Evolutionary conservation across 2,888 invertebrate species (phyloP).

Genomic region (Lepidonotus clava): DNA sequence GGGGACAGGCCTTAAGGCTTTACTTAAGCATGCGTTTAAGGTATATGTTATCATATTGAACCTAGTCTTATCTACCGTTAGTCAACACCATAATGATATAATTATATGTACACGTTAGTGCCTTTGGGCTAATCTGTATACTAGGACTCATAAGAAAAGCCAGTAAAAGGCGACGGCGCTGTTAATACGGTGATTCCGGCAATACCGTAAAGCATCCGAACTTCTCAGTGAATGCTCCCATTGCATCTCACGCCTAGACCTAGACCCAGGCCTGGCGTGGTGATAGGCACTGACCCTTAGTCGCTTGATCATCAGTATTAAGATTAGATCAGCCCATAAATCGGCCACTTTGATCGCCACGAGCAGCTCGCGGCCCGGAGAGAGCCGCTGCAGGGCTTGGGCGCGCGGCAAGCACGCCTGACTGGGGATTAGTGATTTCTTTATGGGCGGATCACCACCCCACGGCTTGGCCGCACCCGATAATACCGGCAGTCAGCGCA

Average conservation of each 20-base stretch:
- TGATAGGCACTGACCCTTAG: slow-evolving; percentile 18
- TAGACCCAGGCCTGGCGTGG: neutral
- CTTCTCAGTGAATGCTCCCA: neutral
- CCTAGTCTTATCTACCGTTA: too few relatives aligned
- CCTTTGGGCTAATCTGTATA: neutral
- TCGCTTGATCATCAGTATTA: slow-evolving; percentile 13
- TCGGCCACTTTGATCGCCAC: slow-evolving; percentile 4
- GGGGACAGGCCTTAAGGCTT: too few relatives aligned
- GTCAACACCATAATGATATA: too few relatives aligned
- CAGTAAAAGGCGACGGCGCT: neutral
- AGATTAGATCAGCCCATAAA: slow-evolving; percentile 22
- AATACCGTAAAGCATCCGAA: neutral
- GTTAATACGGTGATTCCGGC: slow-evolving; percentile 8
- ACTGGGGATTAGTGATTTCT: slow-evolving; percentile 36
- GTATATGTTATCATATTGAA: too few relatives aligned
- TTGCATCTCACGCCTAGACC: neutral
- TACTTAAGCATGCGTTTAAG: too few relatives aligned
- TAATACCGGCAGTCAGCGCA: neutral
- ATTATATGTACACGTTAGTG: neutral
- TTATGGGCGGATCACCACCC: neutral
- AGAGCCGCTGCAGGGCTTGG: neutral
- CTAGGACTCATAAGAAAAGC: too few relatives aligned
- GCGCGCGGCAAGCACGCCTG: slow-evolving; percentile 13
- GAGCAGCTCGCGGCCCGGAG: neutral
- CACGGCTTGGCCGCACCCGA: neutral